phyloP scores from a whole-genome alignment of 2,888 invertebrate species.

The Rhorus exstirpatorius region DNA sequence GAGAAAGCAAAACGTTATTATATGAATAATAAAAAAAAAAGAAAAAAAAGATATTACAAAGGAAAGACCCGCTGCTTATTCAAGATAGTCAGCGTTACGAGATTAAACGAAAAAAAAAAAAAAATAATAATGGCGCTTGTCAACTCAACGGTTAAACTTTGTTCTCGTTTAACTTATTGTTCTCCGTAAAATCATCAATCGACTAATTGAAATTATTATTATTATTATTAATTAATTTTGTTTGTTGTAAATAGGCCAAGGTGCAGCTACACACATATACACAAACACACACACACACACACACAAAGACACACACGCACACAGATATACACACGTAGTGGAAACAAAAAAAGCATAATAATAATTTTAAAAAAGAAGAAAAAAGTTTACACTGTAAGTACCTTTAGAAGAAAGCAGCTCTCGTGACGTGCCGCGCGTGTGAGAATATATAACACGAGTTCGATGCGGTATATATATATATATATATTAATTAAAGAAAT shows the following conservation, averaged over 20 bases:
- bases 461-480: slow-evolving; percentile 46
- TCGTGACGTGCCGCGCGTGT: slow-evolving; percentile 59
- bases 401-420: slow-evolving; percentile 67
- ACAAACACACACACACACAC: no score
- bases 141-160: slow-evolving; percentile 45
- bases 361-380: slow-evolving; percentile 42
- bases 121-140: neutral
- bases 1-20: slow-evolving; percentile 5
- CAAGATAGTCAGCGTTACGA: slow-evolving; percentile 22
- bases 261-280: no score
- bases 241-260: slow-evolving; percentile 70
- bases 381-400: slow-evolving; percentile 72
- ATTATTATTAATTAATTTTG: slow-evolving; percentile 65
- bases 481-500: slow-evolving; percentile 55
- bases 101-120: neutral
- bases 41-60: no score
- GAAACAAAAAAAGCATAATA: slow-evolving; percentile 43
- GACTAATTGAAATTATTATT: slow-evolving; percentile 18
- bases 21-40: slow-evolving; percentile 10
- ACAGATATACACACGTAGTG: slow-evolving; percentile 68
- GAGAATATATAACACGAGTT: slow-evolving; percentile 59
- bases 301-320: no score
- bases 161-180: slow-evolving; percentile 58
- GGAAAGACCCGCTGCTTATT: no score
- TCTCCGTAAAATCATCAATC: slow-evolving; percentile 58